phyloP scores from a whole-genome alignment of 2,113 vertebrate genomes.

The Cephalopterus ornatus region DNA sequence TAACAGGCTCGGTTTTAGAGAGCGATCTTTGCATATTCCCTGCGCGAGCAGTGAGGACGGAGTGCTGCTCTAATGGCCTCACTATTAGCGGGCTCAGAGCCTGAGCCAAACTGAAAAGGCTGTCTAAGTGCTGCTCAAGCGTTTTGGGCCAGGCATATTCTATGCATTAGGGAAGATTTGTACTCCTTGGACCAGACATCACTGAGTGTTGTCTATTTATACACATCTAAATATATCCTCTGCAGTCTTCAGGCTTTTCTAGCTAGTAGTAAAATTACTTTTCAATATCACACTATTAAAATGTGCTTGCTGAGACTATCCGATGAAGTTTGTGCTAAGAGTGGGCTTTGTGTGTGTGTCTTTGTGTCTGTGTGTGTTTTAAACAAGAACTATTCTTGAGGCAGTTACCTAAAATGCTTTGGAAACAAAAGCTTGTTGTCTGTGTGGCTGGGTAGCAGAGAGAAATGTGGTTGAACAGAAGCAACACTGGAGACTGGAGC shows the following conservation, averaged over 20 bases:
- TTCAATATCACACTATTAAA: slow-evolving; percentile 1
- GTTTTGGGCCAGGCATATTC: neutral
- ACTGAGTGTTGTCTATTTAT: slow-evolving; percentile 54
- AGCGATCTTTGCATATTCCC: slow-evolving; percentile 44
- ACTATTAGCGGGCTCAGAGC: slow-evolving; percentile 31
- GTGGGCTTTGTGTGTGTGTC: neutral
- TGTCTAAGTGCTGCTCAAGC: slow-evolving; percentile 37
- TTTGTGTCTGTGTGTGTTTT: neutral
- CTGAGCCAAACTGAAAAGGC: slow-evolving; percentile 1
- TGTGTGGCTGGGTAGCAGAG: neutral
- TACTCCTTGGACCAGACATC: slow-evolving; percentile 46
- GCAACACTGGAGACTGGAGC: neutral
- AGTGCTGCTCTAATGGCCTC: neutral
- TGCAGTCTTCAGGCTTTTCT: slow-evolving; percentile 35
- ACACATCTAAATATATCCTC: slow-evolving; percentile 53
- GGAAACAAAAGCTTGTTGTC: neutral
- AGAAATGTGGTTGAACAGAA: neutral
- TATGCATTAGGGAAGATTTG: slow-evolving; percentile 43
- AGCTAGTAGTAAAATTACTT: slow-evolving; percentile 56
- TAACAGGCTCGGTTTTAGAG: neutral
- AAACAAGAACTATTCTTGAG: neutral
- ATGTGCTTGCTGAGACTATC: neutral
- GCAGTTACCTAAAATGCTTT: neutral
- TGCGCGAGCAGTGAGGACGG: neutral
- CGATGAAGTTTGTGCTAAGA: neutral